Evolutionary conservation across 1,140 invertebrate genomes (phyloP).

Genomic region (Camponotus vicinus): DNA sequence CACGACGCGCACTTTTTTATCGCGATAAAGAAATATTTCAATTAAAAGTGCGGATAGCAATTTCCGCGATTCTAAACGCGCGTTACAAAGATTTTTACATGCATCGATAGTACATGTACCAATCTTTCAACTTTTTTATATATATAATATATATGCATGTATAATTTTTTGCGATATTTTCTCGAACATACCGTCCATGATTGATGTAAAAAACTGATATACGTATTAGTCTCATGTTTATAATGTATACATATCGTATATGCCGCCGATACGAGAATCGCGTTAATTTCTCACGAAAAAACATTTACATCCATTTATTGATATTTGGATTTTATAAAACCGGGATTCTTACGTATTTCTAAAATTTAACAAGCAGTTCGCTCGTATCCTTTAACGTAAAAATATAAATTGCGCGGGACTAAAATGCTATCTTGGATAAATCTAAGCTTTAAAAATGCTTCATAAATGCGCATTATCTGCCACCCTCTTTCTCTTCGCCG

Average conservation of each 20-base stretch:
- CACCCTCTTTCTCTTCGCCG: conserved; percentile 75
- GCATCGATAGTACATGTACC: not conserved
- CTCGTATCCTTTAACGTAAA: conserved; percentile 61
- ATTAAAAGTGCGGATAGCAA: conserved; percentile 41
- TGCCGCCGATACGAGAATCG: conserved; percentile 20
- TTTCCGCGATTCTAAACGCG: conserved; percentile 29
- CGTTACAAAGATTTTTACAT: conserved; percentile 16
- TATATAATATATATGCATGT: too few relatives aligned
- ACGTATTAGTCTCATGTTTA: conserved; percentile 6
- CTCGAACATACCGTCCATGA: not conserved
- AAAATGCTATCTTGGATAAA: conserved; percentile 59
- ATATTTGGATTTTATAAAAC: conserved; percentile 64
- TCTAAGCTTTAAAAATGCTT: conserved; percentile 73
- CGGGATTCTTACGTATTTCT: conserved; percentile 59
- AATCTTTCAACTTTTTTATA: conserved; percentile 4
- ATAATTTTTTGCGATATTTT: conserved; percentile 8
- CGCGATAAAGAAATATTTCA: conserved; percentile 56
- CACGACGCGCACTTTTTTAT: conserved; percentile 33
- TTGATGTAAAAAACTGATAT: conserved; percentile 27
- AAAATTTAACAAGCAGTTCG: conserved; percentile 67
- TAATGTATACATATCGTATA: conserved; percentile 20
- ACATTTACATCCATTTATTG: conserved; percentile 66
- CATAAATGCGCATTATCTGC: conserved; percentile 80
- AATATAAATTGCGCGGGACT: conserved; percentile 60
- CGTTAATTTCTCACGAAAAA: conserved; percentile 23